Evolutionary conservation across 2,888 invertebrate species (phyloP).

Genomic region (Cordilura impudica): DNA sequence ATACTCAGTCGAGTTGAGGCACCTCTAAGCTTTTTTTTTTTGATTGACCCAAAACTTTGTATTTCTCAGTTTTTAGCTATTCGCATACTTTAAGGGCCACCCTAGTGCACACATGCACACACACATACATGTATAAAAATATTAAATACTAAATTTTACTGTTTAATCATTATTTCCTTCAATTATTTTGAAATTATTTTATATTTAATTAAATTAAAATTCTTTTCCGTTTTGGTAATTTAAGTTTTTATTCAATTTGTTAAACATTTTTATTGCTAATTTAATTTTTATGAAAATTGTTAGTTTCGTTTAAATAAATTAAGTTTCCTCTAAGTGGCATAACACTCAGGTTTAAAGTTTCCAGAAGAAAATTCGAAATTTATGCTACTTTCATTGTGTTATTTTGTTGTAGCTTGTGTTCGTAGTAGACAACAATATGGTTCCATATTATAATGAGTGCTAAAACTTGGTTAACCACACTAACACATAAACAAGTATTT

Average conservation of each 20-base stretch:
- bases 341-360: neutral
- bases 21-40: too few relatives aligned
- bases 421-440: constrained; percentile 10
- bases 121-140: neutral
- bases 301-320: too few relatives aligned
- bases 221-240: neutral
- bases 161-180: constrained; percentile 25
- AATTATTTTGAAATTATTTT: constrained; percentile 21
- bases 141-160: too few relatives aligned
- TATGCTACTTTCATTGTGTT: neutral
- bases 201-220: constrained; percentile 37
- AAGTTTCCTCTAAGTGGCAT: too few relatives aligned
- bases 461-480: constrained; percentile 56
- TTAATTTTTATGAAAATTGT: too few relatives aligned
- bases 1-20: too few relatives aligned
- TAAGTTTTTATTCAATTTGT: constrained; percentile 10
- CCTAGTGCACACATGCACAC: neutral
- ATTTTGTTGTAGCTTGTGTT: neutral
- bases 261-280: neutral
- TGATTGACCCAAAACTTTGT: too few relatives aligned
- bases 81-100: too few relatives aligned
- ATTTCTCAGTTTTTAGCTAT: too few relatives aligned
- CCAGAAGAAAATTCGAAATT: neutral
- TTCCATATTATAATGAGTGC: constrained; percentile 54
- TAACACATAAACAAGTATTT: constrained; percentile 42